These are phyloP conservation scores for Metalampra italica DNA, from an alignment of 2,888 invertebrate genomes.

Conservation along the genomic window DNA sequence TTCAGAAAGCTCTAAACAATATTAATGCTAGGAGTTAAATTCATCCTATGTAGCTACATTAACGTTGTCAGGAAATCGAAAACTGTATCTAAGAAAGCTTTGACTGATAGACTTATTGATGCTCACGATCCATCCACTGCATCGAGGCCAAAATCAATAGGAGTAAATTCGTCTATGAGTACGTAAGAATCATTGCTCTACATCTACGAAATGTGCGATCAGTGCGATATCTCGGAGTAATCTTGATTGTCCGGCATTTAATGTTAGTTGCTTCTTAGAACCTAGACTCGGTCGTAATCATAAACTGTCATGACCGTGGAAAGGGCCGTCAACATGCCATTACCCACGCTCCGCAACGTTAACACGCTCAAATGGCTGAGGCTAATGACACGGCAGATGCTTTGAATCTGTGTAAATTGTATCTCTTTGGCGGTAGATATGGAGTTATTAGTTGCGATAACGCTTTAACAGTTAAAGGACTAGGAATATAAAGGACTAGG, in stretches of 20 bases:
- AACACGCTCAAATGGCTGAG: slow-evolving; percentile 70
- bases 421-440: slow-evolving; percentile 32
- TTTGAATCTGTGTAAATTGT: slow-evolving; percentile 62
- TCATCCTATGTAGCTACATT: slow-evolving; percentile 20
- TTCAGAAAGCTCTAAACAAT: slow-evolving; percentile 46
- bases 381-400: slow-evolving; percentile 74
- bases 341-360: slow-evolving; percentile 58
- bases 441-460: slow-evolving; percentile 25
- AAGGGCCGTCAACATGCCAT: slow-evolving; percentile 57
- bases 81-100: slow-evolving; percentile 18
- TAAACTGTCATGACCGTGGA: slow-evolving; percentile 56
- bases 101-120: slow-evolving; percentile 28
- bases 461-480: background rate
- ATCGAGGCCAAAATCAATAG: background rate
- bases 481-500: background rate
- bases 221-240: background rate
- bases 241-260: background rate
- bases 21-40: slow-evolving; percentile 29
- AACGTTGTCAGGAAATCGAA: slow-evolving; percentile 9
- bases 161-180: too few relatives aligned
- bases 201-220: too few relatives aligned
- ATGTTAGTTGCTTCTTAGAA: slow-evolving; percentile 22
- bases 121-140: slow-evolving; percentile 10
- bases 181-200: too few relatives aligned
- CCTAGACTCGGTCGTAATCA: slow-evolving; percentile 46